Evolutionary conservation across 1,140 invertebrate species (phyloP).

Genomic region (Megalonaias nervosa): DNA sequence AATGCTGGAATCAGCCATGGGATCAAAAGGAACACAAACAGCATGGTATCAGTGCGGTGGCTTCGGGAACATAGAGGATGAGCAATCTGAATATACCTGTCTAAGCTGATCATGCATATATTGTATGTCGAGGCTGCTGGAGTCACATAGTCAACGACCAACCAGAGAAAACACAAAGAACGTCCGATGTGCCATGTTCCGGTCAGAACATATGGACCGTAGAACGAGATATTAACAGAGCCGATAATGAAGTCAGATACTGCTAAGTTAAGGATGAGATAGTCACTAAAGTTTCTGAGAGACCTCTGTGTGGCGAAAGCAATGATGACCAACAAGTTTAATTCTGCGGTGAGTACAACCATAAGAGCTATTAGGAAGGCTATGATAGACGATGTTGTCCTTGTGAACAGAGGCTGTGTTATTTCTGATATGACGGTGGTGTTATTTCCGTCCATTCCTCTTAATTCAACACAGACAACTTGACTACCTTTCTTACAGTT

Average conservation of each 20-base stretch:
- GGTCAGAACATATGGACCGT: slow-evolving; percentile 72
- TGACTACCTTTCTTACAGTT: too few species aligned
- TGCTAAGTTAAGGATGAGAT: slow-evolving; percentile 79
- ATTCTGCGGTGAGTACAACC: slow-evolving; percentile 74
- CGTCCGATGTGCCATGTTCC: slow-evolving; percentile 35
- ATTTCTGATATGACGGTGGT: too few species aligned
- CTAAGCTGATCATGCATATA: slow-evolving; percentile 41
- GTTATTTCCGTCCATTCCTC: too few species aligned
- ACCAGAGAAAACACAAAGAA: slow-evolving; percentile 36
- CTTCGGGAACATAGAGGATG: slow-evolving; percentile 30
- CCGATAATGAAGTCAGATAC: slow-evolving; percentile 81
- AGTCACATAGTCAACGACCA: slow-evolving; percentile 40
- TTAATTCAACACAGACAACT: too few species aligned
- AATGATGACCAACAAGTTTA: slow-evolving; percentile 76
- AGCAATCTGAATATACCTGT: slow-evolving; percentile 41
- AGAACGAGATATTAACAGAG: slow-evolving; percentile 81
- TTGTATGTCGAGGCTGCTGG: slow-evolving; percentile 38
- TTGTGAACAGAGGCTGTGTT: too few species aligned
- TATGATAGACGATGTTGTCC: slow-evolving; percentile 7
- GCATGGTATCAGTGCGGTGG: slow-evolving; percentile 23
- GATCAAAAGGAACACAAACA: slow-evolving; percentile 22
- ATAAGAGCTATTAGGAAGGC: slow-evolving; percentile 27
- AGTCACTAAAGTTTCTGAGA: slow-evolving; percentile 78
- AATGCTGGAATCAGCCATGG: slow-evolving; percentile 48
- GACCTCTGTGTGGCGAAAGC: slow-evolving; percentile 71